phyloP scores from a whole-genome alignment of 2,888 invertebrate species.

The Congeria kusceri region DNA sequence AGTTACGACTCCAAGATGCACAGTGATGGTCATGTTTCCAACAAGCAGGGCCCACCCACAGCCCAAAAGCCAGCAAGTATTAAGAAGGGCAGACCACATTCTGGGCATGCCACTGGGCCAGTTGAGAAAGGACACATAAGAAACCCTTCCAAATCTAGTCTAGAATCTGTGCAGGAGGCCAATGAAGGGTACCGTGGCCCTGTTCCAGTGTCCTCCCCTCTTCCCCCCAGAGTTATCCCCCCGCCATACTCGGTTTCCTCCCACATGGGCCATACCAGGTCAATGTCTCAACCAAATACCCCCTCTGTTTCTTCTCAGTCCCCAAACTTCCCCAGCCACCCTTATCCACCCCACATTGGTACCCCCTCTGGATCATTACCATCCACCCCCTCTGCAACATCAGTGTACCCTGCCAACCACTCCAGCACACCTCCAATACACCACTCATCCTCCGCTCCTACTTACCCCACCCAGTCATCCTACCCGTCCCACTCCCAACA shows the following conservation, averaged over 20 bases:
- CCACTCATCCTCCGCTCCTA: no score
- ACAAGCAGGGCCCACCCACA: conserved; percentile 56
- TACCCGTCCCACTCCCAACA: no score
- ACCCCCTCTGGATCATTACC: conserved; percentile 52
- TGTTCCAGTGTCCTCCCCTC: conserved; percentile 50
- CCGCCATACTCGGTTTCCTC: conserved; percentile 1
- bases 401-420: no score
- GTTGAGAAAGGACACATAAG: conserved; percentile 56
- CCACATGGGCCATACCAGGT: conserved; percentile 12
- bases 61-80: conserved; percentile 60
- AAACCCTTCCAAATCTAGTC: conserved; percentile 60
- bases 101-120: conserved; percentile 38
- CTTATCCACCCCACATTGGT: conserved; percentile 30
- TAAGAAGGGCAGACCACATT: conserved; percentile 49
- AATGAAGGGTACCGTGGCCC: conserved; percentile 25
- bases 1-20: neutral
- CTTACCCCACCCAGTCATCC: no score
- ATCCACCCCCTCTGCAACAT: conserved; percentile 16
- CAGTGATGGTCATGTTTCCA: neutral
- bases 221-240: conserved; percentile 40
- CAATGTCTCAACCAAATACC: conserved; percentile 16
- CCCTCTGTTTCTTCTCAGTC: conserved; percentile 8
- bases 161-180: conserved; percentile 61
- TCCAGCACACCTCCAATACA: no score
- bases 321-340: neutral